Base-by-base conservation (phyloP, 1,140 invertebrate genomes). In the Achroia grisella region DNA sequence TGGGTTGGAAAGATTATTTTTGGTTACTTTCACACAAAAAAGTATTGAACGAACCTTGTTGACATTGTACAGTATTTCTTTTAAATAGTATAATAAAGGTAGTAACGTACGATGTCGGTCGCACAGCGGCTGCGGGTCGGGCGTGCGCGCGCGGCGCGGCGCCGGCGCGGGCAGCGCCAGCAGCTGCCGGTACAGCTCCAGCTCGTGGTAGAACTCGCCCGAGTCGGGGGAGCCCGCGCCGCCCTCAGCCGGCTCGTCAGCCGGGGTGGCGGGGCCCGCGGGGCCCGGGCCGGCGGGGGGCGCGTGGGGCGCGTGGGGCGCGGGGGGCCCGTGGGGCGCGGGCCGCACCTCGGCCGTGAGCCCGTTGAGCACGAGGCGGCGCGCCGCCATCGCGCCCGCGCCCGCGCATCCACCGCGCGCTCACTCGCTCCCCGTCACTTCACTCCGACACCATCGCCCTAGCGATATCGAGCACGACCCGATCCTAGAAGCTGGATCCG, bases 191-290 rank as follows among this genome's bases (percentile, higher is more conserved):
- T 81, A 81, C 44, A 81, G 59, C 49, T 81, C 77, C 30, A 78
- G 66, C 69, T 81, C 77, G 66, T 81, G 77, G 63, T 81, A 81
- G 67, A 71, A 78, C 57, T 81, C 77, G 34, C 66, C 64, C 34
- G 70, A 74, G 56, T 73, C 58, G 12, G 63, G 62, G 5, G 59
- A 59, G 37, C 39, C 49, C 27, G 46, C 53, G 13, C n/a, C 10
- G 23, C 14, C 39, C 9, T 27, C 30, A 8, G n/a, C 44, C 13
- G 6, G 32, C 17, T 10, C 30, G 8, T 12, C 35, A 27, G 43
- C 39, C 34, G 15, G 23, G 17, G n/a, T 8, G 30, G 13, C 8
- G 23, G n/a, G n/a, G n/a, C 17, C 29, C 13, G 10, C 48, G 17
- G 17, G 17, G 37, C 60, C 50, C 56, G 75, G 69, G 60, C 74